Evolutionary conservation across 2,797 vertebrate genomes (phyloP).

Genomic region (Novumbra hubbsi): DNA sequence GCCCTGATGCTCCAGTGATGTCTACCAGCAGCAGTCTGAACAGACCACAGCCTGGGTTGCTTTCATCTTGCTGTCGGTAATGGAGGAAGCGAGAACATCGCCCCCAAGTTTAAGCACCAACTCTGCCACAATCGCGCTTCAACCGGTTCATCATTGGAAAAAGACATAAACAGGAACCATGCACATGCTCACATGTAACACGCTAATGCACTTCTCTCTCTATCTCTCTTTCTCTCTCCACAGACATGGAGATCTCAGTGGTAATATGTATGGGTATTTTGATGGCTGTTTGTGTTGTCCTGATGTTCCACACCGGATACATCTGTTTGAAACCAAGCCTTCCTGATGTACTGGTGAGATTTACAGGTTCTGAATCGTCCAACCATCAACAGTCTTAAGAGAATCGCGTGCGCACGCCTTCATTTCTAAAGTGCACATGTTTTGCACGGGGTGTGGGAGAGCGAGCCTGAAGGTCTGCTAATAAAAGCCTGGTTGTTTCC

Average conservation of each 20-base stretch:
- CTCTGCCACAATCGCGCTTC: too few species aligned
- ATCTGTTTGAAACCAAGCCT: constrained; percentile 14
- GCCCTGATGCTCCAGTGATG: too few species aligned
- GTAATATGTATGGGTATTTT: neutral
- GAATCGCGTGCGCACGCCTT: neutral
- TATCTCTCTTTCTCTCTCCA: neutral
- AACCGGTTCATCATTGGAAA: too few species aligned
- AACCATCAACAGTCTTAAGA: neutral
- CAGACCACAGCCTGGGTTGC: too few species aligned
- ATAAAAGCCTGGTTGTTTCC: constrained; percentile 1
- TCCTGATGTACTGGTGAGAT: constrained; percentile 52
- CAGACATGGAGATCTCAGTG: constrained; percentile 25
- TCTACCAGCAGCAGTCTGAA: too few species aligned
- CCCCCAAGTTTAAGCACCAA: too few species aligned
- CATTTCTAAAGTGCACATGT: neutral
- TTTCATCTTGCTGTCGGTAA: too few species aligned
- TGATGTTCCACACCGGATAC: constrained; percentile 30
- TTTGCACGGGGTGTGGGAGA: neutral
- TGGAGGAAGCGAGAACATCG: too few species aligned
- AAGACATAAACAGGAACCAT: too few species aligned
- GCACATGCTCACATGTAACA: neutral
- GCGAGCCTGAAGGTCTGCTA: neutral
- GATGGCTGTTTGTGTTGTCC: rapidly evolving
- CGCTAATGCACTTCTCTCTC: neutral
- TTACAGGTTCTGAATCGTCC: neutral